These are phyloP conservation scores for Microlaimidae sp. DNA, from an alignment of 2,888 invertebrate species.

Conservation along the genomic window DNA sequence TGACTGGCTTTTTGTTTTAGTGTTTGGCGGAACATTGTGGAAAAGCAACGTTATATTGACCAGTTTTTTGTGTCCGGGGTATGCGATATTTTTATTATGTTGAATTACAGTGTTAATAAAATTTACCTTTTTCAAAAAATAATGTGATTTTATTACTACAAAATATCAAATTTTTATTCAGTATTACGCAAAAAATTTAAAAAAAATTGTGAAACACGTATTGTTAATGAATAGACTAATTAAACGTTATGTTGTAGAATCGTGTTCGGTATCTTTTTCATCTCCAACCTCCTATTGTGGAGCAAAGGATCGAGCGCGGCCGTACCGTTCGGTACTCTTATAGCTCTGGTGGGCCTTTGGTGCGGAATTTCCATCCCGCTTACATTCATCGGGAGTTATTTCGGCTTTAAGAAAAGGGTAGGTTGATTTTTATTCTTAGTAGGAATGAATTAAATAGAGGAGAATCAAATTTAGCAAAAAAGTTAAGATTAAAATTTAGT, in stretches of 20 bases:
- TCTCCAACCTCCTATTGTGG: slow-evolving; percentile 91
- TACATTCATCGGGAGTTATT: slow-evolving; percentile 92
- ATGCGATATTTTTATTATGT: too few relatives aligned
- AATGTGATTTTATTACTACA: too few relatives aligned
- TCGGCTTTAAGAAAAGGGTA: slow-evolving; percentile 90
- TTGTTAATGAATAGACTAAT: neutral
- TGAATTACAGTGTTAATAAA: too few relatives aligned
- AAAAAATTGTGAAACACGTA: neutral
- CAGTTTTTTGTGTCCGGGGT: slow-evolving; percentile 92
- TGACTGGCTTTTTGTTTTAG: slow-evolving; percentile 27
- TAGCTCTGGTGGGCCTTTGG: slow-evolving; percentile 86
- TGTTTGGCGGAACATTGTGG: slow-evolving; percentile 92
- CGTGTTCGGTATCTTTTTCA: slow-evolving; percentile 87
- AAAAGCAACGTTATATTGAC: slow-evolving; percentile 91
- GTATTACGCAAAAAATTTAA: neutral
- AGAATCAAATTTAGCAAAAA: too few relatives aligned
- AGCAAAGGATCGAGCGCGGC: slow-evolving; percentile 85
- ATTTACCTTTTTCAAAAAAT: too few relatives aligned
- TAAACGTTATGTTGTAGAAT: slow-evolving; percentile 51
- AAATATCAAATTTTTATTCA: too few relatives aligned
- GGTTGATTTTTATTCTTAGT: slow-evolving; percentile 29
- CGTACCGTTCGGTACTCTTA: slow-evolving; percentile 83
- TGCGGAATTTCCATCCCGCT: slow-evolving; percentile 94
- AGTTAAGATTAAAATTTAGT: too few relatives aligned
- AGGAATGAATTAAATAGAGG: too few relatives aligned